Base-by-base conservation (phyloP, 1,140 invertebrate genomes). In the Lepidurus arcticus region DNA sequence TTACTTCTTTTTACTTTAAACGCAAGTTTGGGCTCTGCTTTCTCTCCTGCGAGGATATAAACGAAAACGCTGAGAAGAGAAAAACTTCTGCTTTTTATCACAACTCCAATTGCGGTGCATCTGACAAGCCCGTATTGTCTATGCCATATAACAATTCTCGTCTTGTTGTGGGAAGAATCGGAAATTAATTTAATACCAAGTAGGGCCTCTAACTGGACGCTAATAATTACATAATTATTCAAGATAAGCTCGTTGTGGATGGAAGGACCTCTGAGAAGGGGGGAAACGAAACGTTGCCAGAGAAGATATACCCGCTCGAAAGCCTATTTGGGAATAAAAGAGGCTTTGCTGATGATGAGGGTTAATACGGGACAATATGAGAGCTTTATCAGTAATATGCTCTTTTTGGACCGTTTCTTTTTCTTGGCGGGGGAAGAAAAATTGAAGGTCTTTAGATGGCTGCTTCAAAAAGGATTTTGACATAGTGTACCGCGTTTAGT, bases 281-380 rank as follows among this genome's bases (percentile, higher is more conserved):
- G 53, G 13, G n/a, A 65, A 34, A 21, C 21, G 53, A 16, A 65
- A 65, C 4, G 1, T 16, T 65, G 53, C 53, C 7, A 65, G 53
- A 9, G 8, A 65, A 65, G 53, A 34, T 10, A 65, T 16, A 65
- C 45, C 53, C 16, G 16, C 3, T 21, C 53, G 5, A 13, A 65
- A 65, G 21, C 53, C 53, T 65, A 9, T 65, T 65, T 65, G 53
- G 53, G n/a, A 65, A 65, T 65, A 65, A 65, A 65, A 65, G 53
- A 34, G 53, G 53, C 53, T 65, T 65, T 65, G 53, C 53, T 65
- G 53, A 65, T 65, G 53, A 65, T 65, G 53, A 65, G 53, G 53
- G 53, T 21, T 21, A 65, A 65, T 65, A 21, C 16, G 13, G 53
- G 53, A 16, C 53, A 65, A 65, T 65, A 65, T n/a, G 53, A 65